Base-by-base conservation (phyloP, 2,888 invertebrate genomes). In the Cosmia pyralina region DNA sequence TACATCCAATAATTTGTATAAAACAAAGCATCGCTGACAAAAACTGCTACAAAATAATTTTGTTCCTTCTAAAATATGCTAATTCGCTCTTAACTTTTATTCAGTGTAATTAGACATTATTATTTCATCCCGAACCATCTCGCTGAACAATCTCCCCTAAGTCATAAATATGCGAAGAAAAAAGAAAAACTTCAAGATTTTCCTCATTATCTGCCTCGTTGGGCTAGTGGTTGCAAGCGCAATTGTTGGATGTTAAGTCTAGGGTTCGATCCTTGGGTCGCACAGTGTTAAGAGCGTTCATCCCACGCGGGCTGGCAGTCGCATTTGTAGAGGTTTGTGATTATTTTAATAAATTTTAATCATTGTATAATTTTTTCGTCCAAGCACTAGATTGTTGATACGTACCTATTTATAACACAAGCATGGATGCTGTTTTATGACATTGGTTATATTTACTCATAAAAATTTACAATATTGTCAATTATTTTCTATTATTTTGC, bases 81-180 rank as follows among this genome's bases (percentile, higher is more conserved):
- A 84, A 85, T 85, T 83, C 53, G 2, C 71, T 69, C 65, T 73
- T 75, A 81, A 85, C 79, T 85, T 84, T 85, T 73, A 75, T 68
- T 75, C 68, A 53, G 69, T 69, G 68, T 85, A 83, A 84, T 83
- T 85, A 85, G 73, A 68, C 71, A 73, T 82, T 82, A 83, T 84
- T 80, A 74, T 84, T 84, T 82, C 78, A 81, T 71, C 53, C 52
- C 38, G n/a, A 58, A 75, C 65, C 78, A 72, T 71, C 76, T 76
- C 57, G 44, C 46, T 63, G 53, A 68, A 46, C 57, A 78, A 74
- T 77, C 70, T 71, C 58, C 74, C 72, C 75, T 69, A 57, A 74
- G 72, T 83, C 75, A 83, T 83, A 79, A 85, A 85, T 83, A 85
- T 83, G 72, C 77, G 66, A 65, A 79, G 60, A 75, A 75, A 79